Evolutionary conservation across 1,140 invertebrate species (phyloP).

Genomic region (Steinernema feltiae): DNA sequence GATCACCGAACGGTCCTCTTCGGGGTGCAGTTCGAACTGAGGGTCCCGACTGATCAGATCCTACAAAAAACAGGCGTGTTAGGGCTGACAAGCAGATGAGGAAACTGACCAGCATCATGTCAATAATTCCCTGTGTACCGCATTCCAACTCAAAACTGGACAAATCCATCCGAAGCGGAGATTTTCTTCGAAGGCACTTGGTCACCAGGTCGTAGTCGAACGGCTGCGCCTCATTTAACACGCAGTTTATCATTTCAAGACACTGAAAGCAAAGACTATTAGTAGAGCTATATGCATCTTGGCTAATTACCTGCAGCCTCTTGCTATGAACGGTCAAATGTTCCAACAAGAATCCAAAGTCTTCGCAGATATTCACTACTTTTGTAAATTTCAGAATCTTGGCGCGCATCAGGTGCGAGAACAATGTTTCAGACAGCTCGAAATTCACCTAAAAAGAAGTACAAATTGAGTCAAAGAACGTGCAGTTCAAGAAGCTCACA

Average conservation of each 20-base stretch:
- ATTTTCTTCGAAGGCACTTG: background rate
- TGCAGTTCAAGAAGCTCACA: background rate
- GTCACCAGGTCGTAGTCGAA: background rate
- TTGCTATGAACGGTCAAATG: background rate
- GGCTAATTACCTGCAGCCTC: background rate
- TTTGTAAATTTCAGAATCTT: background rate
- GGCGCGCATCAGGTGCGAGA: background rate
- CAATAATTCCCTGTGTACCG: background rate
- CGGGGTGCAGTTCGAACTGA: background rate
- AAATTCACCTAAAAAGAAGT: background rate
- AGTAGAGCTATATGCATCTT: too few relatives aligned
- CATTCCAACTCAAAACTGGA: background rate
- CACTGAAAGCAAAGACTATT: background rate
- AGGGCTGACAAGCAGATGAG: background rate
- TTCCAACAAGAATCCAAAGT: background rate
- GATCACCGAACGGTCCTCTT: background rate
- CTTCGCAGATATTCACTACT: constrained; percentile 2
- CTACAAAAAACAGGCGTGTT: background rate
- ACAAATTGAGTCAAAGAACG: background rate
- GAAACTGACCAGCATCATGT: background rate
- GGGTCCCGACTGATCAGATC: background rate
- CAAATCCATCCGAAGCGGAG: background rate
- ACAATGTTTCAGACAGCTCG: background rate
- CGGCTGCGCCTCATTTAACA: background rate
- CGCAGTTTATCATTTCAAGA: background rate